Percentiles rank a stretch among this genome's conserved stretches.
Evolutionary conservation across 1,140 invertebrate genomes (phyloP).

Genomic region (Drosophila ironensis): DNA sequence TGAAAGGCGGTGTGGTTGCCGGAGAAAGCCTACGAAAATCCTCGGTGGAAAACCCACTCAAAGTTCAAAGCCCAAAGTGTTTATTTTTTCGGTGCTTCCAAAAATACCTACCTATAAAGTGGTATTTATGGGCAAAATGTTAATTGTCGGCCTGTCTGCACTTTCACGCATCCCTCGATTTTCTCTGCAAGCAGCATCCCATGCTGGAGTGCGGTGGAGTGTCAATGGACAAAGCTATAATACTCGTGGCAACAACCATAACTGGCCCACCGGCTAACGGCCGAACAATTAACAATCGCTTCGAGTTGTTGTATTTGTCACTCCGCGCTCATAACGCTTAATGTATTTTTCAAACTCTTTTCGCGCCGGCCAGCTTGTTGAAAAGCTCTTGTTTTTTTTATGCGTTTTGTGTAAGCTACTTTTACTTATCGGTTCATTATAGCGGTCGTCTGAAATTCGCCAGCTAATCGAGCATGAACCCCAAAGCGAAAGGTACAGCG

Average conservation of each 20-base stretch:
- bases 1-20: not conserved
- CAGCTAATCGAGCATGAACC: constrained; percentile 74
- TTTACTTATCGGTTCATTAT: constrained; percentile 78
- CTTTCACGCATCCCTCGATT: constrained; percentile 57
- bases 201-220: constrained; percentile 28
- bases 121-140: constrained; percentile 61
- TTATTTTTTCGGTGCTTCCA: constrained; percentile 43
- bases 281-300: constrained; percentile 61
- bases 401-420: no score
- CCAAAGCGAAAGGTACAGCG: constrained; percentile 54
- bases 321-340: constrained; percentile 32
- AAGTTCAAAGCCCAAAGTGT: constrained; percentile 52
- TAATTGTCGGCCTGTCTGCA: constrained; percentile 66
- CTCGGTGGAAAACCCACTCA: constrained; percentile 25
- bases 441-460: constrained; percentile 59
- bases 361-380: constrained; percentile 43
- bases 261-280: constrained; percentile 33
- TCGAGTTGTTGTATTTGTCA: constrained; percentile 30
- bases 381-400: constrained; percentile 52
- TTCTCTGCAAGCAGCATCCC: not conserved
- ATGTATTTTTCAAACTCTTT: constrained; percentile 22
- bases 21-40: constrained; percentile 42
- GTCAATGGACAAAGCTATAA: constrained; percentile 59
- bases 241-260: constrained; percentile 24
- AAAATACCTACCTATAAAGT: constrained; percentile 47